Base-by-base conservation (phyloP, 2,888 invertebrate species). In the Melanostoma mellinum region DNA sequence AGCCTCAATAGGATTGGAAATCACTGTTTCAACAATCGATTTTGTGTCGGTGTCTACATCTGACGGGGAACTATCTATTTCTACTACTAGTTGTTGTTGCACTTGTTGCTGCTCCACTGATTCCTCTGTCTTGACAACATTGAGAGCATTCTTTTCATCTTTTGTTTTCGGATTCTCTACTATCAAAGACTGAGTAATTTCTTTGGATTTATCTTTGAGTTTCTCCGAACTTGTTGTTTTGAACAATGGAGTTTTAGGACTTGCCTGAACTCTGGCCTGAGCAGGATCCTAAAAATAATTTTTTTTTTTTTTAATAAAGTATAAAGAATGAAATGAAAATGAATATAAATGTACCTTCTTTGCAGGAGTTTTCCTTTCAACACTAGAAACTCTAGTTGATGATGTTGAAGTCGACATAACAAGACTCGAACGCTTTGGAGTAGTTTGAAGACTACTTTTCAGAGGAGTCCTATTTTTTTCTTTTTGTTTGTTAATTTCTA, bases 391-490 rank as follows among this genome's bases (percentile, higher is more conserved):
- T 71, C 90, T 89, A 71, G 89, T 78, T 77, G 90, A 88, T 73
- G 90, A 89, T 85, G 89, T 85, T 85, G 91, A 90, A 84, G 89
- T 89, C 79, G 90, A 88, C 80, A 89, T 87, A 86, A 20, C 20
- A 20, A 90, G 89, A 78, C 87, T 87, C 86, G 89, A 88, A 88
- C 91, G 90, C 89, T 91, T 90, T 86, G 91, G 91, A 74, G 92
- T 91, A 78, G 92, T 91, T 89, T 90, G 90, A 86, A 88, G 89
- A 86, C 87, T 87, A 72, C 88, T 88, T 86, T 90, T 90, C 9
- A 93, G 88, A 74, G 93, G 93, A 85, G 93, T 93, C 89, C 92
- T 89, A 53, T 89, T 92, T 58, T 90, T 91, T 85, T 91, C 91
- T 82, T 90, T 91, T 69, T 90, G 87, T 88, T 90, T 91, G 76